phyloP scores from a whole-genome alignment of 2,113 vertebrate genomes.

The Forbesichthys agassizii region DNA sequence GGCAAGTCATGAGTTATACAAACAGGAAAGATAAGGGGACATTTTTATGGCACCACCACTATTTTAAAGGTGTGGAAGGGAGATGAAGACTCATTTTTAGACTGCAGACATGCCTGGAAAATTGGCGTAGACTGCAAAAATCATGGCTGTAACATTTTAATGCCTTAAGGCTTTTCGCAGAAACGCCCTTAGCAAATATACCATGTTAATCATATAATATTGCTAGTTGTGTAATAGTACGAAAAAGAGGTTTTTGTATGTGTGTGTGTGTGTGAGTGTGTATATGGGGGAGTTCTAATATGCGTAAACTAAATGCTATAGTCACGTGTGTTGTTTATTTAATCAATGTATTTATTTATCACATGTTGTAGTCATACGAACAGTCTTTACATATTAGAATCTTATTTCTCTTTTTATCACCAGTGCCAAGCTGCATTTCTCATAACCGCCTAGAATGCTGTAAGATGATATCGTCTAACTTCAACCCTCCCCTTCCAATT shows the following conservation, averaged over 20 bases:
- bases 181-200: constrained; percentile 53
- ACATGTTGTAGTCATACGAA: too few relatives aligned
- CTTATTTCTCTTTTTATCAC: too few relatives aligned
- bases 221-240: background rate
- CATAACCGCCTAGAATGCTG: background rate
- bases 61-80: constrained; percentile 46
- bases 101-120: constrained; percentile 68
- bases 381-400: too few relatives aligned
- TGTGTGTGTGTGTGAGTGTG: too few relatives aligned
- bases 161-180: constrained; percentile 52
- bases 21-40: constrained; percentile 74
- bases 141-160: constrained; percentile 67
- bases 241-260: too few relatives aligned
- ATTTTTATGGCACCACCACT: constrained; percentile 59
- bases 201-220: constrained; percentile 46
- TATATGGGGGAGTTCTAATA: too few relatives aligned
- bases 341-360: too few relatives aligned
- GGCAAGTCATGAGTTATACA: constrained; percentile 61
- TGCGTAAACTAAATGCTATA: too few relatives aligned
- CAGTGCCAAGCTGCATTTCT: background rate
- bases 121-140: constrained; percentile 64
- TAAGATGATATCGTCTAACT: constrained; percentile 1
- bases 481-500: background rate
- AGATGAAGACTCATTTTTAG: constrained; percentile 51
- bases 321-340: too few relatives aligned